Evolutionary conservation across 2,113 vertebrate genomes (phyloP), one percentile per base, ranked within the genome.

Genomic region (Burhinus oedicnemus): DNA sequence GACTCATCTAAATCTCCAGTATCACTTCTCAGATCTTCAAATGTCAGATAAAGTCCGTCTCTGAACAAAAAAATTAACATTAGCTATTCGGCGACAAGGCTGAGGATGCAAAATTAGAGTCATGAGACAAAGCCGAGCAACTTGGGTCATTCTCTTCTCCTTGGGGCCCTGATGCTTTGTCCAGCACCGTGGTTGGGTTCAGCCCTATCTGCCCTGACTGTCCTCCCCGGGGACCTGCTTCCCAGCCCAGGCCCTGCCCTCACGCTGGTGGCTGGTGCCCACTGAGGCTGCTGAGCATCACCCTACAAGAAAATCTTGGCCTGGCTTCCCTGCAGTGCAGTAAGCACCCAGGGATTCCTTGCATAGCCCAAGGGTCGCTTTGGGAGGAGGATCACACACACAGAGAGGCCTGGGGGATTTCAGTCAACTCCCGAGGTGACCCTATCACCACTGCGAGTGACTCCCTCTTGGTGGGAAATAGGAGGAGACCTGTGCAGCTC

Each of bases 161-260:
- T 47, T 3, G 1, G 23, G 19, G 40, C 11, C 25, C 51, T 55
- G 64, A 19, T 44, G 29, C 26, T 68, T 79, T 3, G 2, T 55
- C 42, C 52, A 77, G 19, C 14, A 3, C 29, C 1, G 1, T 1
- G 2, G 17, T 2, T 70, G 36, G 52, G 47, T 76, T 68, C 66
- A 85, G 57, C 52, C 21, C 25, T 27, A 4, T 60, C 51, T 83
- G 29, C 38, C 72, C 38, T 0, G 0, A 3, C 25, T 69, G 34
- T 47, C 11, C 14, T 69, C 61, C 13, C 13, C 0, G 0, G 12
- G 20, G 12, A 34, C 32, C 72, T 36, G 18, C 15, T 85, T 8
- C 36, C 32, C 19, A 54, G 57, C 42, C 54, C 66, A 30, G 18
- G 25, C 15, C n/a, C 38, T 88, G 51, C 58, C 34, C 25, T 77